A percentile compares a stretch with the other conserved stretches of the same genome.
phyloP scores from a whole-genome alignment of 2,888 invertebrate genomes.

The Agriotes lineatus region DNA sequence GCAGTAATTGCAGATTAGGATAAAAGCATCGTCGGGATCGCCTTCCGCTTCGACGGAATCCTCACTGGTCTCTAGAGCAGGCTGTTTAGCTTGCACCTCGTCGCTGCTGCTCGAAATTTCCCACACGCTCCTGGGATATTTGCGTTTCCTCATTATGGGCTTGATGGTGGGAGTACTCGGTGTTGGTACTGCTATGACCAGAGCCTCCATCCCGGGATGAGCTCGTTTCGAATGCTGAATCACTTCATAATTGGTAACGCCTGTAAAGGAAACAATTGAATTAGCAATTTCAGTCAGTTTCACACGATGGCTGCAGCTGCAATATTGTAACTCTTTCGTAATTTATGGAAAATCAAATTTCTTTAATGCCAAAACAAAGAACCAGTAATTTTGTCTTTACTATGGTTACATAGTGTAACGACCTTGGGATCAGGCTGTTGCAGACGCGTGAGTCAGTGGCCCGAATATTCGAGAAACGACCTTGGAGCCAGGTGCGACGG shows the following conservation, averaged over 20 bases:
- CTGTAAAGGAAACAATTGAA: constrained; percentile 17
- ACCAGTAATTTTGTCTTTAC: too few relatives aligned
- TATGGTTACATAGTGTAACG: too few relatives aligned
- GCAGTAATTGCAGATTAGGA: constrained; percentile 51
- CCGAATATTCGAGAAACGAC: too few relatives aligned
- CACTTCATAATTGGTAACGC: constrained; percentile 31
- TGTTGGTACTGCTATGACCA: constrained; percentile 20
- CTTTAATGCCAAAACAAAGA: too few relatives aligned
- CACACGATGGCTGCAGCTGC: too few relatives aligned
- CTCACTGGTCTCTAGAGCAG: not conserved
- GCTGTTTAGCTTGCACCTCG: not conserved
- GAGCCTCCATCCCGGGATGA: constrained; percentile 21
- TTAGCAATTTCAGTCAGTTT: too few relatives aligned
- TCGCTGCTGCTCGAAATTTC: constrained; percentile 4
- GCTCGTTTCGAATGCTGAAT: constrained; percentile 29
- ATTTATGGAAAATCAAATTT: too few relatives aligned
- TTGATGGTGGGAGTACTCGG: constrained; percentile 27
- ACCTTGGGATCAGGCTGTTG: too few relatives aligned
- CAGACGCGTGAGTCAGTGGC: too few relatives aligned
- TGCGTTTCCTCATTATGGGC: constrained; percentile 30
- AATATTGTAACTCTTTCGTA: too few relatives aligned
- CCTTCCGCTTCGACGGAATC: not conserved
- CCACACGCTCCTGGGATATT: not conserved
- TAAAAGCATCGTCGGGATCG: constrained; percentile 7
- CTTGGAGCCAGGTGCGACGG: too few relatives aligned